phyloP scores from a whole-genome alignment of 1,140 invertebrate species.

The Tetraneura akinire region DNA sequence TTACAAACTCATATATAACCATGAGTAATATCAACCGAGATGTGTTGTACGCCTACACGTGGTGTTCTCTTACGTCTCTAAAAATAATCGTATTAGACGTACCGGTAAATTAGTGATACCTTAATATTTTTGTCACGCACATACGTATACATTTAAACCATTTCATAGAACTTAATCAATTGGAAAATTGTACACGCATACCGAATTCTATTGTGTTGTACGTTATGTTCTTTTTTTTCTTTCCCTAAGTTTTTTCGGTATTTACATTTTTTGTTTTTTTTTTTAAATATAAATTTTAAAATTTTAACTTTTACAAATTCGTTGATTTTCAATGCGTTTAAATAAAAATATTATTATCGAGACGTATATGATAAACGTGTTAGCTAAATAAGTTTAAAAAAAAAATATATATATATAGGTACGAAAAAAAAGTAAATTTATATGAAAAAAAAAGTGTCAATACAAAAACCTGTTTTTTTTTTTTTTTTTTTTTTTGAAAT shows the following conservation, averaged over 20 bases:
- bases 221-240: too few relatives aligned
- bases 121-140: constrained; percentile 17
- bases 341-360: too few relatives aligned
- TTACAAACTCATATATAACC: too few relatives aligned
- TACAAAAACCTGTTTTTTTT: neutral
- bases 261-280: too few relatives aligned
- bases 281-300: too few relatives aligned
- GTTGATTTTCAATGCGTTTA: too few relatives aligned
- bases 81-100: constrained; percentile 34
- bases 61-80: constrained; percentile 47
- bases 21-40: neutral
- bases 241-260: too few relatives aligned
- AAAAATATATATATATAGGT: too few relatives aligned
- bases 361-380: too few relatives aligned
- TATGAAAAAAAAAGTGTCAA: neutral
- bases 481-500: constrained; percentile 11
- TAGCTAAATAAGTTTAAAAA: too few relatives aligned
- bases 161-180: constrained; percentile 1
- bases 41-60: constrained; percentile 10
- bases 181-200: neutral
- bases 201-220: too few relatives aligned
- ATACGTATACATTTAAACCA: neutral
- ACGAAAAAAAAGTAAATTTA: neutral
- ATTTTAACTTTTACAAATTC: too few relatives aligned
- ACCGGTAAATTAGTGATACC: constrained; percentile 38